Conservation (phyloP, 2,888 invertebrate species). For the Plemyria rubiginata region DNA sequence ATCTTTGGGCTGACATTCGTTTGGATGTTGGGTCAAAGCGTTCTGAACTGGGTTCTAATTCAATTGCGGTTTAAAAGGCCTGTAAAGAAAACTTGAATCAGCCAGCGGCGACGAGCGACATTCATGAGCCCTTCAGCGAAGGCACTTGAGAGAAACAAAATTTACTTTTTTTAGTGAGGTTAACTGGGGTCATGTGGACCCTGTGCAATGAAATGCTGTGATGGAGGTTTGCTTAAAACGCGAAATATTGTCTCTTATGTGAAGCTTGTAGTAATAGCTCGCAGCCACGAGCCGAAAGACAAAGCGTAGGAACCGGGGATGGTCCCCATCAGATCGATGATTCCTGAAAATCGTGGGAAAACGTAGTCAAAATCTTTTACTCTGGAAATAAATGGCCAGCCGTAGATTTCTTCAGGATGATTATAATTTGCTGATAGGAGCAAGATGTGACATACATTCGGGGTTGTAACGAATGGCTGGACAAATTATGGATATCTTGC, state of each 20-base stretch:
- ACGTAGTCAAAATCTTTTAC: too few relatives aligned
- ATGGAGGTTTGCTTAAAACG: neutral
- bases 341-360: too few relatives aligned
- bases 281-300: too few relatives aligned
- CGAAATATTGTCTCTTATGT: neutral
- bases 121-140: conserved; percentile 8
- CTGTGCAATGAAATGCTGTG: conserved; percentile 5
- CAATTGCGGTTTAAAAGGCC: conserved; percentile 22
- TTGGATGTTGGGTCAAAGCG: conserved; percentile 19
- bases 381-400: too few relatives aligned
- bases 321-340: too few relatives aligned
- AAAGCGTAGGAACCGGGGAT: too few relatives aligned
- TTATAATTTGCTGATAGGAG: neutral
- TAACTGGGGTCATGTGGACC: conserved; percentile 2
- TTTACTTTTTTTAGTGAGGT: conserved; percentile 12
- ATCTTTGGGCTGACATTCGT: conserved; percentile 26
- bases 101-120: conserved; percentile 10
- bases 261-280: too few relatives aligned
- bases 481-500: neutral
- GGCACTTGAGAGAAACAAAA: conserved; percentile 7
- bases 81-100: conserved; percentile 19
- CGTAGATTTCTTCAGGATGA: too few relatives aligned
- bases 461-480: neutral
- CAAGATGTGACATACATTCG: neutral
- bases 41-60: conserved; percentile 29